These are phyloP conservation scores for Peromyscus leucopus DNA, from an alignment of 2,113 vertebrate species.

Conservation along the genomic window DNA sequence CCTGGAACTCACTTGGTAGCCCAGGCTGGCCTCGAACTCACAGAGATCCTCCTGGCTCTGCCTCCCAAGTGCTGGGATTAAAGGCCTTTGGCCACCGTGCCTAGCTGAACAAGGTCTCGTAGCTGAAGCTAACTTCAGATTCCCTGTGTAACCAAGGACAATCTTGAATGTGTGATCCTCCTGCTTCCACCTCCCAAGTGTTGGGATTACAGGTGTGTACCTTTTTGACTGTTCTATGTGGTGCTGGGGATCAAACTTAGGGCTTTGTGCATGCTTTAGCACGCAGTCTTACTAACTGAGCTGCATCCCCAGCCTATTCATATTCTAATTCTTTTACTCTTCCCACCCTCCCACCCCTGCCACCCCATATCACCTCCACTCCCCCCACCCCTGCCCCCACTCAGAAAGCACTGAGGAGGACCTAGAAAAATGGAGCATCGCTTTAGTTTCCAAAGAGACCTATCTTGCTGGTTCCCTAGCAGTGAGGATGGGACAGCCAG, in stretches of 20 bases:
- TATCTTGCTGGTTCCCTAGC: not conserved
- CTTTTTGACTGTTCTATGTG: not conserved
- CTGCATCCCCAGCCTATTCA: not conserved
- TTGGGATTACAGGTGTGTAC: not conserved
- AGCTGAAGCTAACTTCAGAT: not conserved
- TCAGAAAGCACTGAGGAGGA: slow-evolving; percentile 5
- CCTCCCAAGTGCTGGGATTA: not conserved
- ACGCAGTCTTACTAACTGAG: not conserved
- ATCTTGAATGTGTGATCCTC: not conserved
- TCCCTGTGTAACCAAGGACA: not conserved
- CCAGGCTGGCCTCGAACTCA: not conserved
- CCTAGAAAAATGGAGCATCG: slow-evolving; percentile 33
- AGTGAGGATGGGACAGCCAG: not conserved
- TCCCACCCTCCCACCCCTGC: not conserved
- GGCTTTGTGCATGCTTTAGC: no score
- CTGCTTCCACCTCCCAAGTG: not conserved
- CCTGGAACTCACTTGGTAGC: not conserved
- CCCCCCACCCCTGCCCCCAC: not conserved
- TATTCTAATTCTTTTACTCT: not conserved
- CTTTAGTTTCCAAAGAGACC: slow-evolving; percentile 44
- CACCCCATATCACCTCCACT: not conserved
- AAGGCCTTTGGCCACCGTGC: not conserved
- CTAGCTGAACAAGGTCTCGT: not conserved
- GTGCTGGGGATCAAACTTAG: not conserved
- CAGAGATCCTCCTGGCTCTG: not conserved